A percentile compares a stretch with the other conserved stretches of the same genome.
Evolutionary conservation across 2,113 vertebrate genomes (phyloP).

Genomic region (Baryphthengus martii): DNA sequence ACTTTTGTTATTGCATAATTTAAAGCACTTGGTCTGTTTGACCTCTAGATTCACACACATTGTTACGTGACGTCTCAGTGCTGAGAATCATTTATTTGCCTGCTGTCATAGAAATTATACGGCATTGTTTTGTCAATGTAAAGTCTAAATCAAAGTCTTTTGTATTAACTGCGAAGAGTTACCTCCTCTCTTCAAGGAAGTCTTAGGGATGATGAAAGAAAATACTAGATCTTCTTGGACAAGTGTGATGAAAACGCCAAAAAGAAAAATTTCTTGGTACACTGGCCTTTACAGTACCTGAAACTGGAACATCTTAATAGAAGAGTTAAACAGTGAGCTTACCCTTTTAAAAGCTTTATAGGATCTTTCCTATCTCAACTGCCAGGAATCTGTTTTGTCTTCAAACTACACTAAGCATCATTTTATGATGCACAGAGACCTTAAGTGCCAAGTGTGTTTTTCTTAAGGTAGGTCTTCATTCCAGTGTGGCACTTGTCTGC

Average conservation of each 20-base stretch:
- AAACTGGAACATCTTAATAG: neutral
- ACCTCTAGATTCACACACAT: neutral
- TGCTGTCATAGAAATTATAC: neutral
- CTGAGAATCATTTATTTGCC: neutral
- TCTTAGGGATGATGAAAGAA: neutral
- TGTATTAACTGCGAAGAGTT: neutral
- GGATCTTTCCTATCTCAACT: neutral
- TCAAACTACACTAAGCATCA: neutral
- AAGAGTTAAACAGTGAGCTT: neutral
- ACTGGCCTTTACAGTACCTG: neutral
- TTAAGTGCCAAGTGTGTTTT: neutral
- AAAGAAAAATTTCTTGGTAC: neutral
- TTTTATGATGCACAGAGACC: neutral
- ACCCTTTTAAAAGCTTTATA: neutral
- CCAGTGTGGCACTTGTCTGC: neutral
- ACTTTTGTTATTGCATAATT: neutral
- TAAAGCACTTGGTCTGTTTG: neutral
- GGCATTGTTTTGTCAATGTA: neutral
- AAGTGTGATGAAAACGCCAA: neutral
- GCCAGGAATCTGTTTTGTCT: neutral
- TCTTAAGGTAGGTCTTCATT: neutral
- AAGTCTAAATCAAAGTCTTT: neutral
- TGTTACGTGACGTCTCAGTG: neutral
- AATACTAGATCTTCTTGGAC: neutral
- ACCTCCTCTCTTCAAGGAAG: neutral